Evolutionary conservation across 1,140 invertebrate species (phyloP), one percentile per base, ranked within the genome.

Genomic region (Hylyphantes graminicola): DNA sequence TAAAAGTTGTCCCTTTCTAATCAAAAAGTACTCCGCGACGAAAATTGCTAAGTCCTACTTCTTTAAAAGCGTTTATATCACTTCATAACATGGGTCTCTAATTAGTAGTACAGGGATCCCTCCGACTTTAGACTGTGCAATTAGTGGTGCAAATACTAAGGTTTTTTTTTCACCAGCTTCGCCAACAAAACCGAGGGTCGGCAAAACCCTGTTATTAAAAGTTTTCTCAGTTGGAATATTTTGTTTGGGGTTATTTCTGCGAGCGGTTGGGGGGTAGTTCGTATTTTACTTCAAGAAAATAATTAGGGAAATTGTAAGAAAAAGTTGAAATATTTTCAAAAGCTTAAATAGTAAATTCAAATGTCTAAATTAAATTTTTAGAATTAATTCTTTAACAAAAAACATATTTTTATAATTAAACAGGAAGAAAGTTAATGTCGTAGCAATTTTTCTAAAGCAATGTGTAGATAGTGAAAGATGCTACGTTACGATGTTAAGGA

Each of bases 31-130:
- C 19, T 70, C 68, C 50, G 68, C 68, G 68, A 54, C 68, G 54
- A 70, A 70, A 70, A 70, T 70, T 70, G 68, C 68, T 35, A 70
- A 70, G 68, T 70, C 54, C 54, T 48, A 70, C 51, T 70, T 70
- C 68, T 70, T 70, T 70, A 70, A 70, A 70, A 70, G 68, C 68
- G 68, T 51, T 35, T 17, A 70, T 70, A 70, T 70, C 68, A 17
- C 68, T 17, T 17, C 50, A n/a, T n/a, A 35, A 70, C 51, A 70
- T 70, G 68, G 54, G 48, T 53, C 51, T 53, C 68, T 70, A 70
- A 70, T 70, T 70, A 70, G 68, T 70, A 21, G 5, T 11, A 51
- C 35, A 35, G 48, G 10, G 10, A 53, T 15, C 68, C 10, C 54
- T 7, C 68, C 50, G 68, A 48, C 13, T 70, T 53, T 19, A 19